Percentiles rank a stretch among this genome's conserved stretches.
Conservation (phyloP, 2,888 invertebrate genomes). For the Drosophila parthenogenetica region DNA sequence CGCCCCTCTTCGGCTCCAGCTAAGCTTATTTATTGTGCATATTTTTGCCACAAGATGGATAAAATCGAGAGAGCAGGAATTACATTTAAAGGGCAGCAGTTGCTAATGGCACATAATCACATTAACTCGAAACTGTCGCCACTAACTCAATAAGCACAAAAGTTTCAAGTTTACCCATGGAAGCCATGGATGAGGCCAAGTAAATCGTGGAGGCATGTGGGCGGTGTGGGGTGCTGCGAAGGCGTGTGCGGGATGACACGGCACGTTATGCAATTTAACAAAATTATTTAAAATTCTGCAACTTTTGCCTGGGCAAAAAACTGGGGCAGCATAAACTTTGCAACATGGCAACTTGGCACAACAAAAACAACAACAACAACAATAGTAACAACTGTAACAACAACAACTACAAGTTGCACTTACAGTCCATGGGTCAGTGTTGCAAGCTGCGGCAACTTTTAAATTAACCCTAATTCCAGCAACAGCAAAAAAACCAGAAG, state of each 20-base stretch:
- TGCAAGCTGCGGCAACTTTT: slow-evolving; percentile 68
- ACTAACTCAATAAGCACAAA: slow-evolving; percentile 74
- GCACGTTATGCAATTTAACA: slow-evolving; percentile 78
- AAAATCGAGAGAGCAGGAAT: slow-evolving; percentile 12
- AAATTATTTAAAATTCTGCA: slow-evolving; percentile 76
- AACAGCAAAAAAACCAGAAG: slow-evolving; percentile 26
- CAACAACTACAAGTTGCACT: slow-evolving; percentile 37
- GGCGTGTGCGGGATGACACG: slow-evolving; percentile 40
- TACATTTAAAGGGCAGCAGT: slow-evolving; percentile 41
- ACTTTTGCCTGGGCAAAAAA: slow-evolving; percentile 57
- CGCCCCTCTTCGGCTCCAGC: not conserved
- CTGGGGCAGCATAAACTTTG: slow-evolving; percentile 59
- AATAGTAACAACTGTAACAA: slow-evolving; percentile 25
- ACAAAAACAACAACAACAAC: slow-evolving; percentile 37
- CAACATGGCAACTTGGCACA: slow-evolving; percentile 56
- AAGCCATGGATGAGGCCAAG: slow-evolving; percentile 3
- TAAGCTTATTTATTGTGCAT: slow-evolving; percentile 58
- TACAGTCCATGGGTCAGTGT: slow-evolving; percentile 68
- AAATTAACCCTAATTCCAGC: slow-evolving; percentile 81
- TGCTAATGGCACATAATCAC: slow-evolving; percentile 70
- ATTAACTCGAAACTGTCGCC: slow-evolving; percentile 70
- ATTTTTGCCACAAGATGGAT: slow-evolving; percentile 34
- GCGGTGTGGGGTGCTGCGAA: too few relatives aligned
- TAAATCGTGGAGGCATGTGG: not conserved
- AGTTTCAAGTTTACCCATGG: slow-evolving; percentile 39